phyloP scores from a whole-genome alignment of 2,888 invertebrate species.

The Himalopsyche tibetana region DNA sequence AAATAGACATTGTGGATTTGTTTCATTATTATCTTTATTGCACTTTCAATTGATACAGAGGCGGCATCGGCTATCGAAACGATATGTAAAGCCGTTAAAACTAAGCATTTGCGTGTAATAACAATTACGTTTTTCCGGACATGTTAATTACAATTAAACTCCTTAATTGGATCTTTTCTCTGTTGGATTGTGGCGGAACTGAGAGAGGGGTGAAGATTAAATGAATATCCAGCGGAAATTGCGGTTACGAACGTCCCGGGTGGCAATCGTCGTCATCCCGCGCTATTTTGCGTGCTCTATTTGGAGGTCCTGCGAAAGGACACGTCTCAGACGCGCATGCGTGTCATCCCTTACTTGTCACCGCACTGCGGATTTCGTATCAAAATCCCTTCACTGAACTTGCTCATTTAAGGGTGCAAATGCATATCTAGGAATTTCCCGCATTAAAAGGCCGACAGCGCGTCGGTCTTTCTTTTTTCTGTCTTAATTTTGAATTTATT shows the following conservation, averaged over 20 bases:
- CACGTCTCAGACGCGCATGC: conserved; percentile 7
- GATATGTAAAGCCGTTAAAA: too few species aligned
- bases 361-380: conserved; percentile 8
- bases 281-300: conserved; percentile 15
- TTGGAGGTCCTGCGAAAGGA: conserved; percentile 15
- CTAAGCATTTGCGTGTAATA: too few species aligned
- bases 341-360: not conserved
- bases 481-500: too few species aligned
- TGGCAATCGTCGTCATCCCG: not conserved
- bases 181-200: too few species aligned
- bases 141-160: too few species aligned
- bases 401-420: not conserved
- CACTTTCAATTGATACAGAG: too few species aligned
- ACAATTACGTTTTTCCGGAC: too few species aligned
- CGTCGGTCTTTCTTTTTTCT: too few species aligned
- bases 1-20: too few species aligned
- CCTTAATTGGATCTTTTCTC: too few species aligned
- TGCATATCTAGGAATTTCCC: not conserved
- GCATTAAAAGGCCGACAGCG: not conserved
- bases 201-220: not conserved
- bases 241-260: not conserved
- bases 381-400: not conserved
- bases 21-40: too few species aligned
- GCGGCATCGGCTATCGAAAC: too few species aligned
- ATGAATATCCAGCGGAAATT: conserved; percentile 1